These are phyloP conservation scores for Neopipo cinnamomea DNA, from an alignment of 2,113 vertebrate genomes.

Conservation along the genomic window DNA sequence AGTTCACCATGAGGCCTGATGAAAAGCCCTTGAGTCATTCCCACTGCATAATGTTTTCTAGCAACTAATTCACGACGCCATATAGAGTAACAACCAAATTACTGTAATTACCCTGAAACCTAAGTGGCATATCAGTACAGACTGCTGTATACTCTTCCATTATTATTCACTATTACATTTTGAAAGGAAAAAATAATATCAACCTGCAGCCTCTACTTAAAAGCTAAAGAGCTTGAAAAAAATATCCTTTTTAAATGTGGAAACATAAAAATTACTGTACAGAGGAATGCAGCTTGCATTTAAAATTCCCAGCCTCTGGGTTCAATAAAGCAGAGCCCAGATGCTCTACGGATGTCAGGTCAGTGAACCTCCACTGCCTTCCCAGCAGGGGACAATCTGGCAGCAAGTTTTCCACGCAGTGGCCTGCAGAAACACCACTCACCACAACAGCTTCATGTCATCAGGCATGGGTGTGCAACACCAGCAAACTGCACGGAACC, in stretches of 20 bases:
- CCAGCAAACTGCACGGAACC: not conserved
- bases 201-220: constrained; percentile 54
- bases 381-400: not conserved
- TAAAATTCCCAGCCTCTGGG: constrained; percentile 39
- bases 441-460: not conserved
- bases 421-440: not conserved
- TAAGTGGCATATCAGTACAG: constrained; percentile 79
- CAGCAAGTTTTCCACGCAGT: not conserved
- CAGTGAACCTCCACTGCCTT: not conserved
- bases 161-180: constrained; percentile 70
- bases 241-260: not conserved
- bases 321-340: constrained; percentile 4
- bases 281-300: constrained; percentile 37
- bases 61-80: constrained; percentile 73
- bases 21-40: constrained; percentile 75
- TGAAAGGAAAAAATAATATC: constrained; percentile 71
- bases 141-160: constrained; percentile 69
- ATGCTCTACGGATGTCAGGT: not conserved
- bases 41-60: constrained; percentile 65
- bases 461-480: rapidly evolving
- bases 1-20: constrained; percentile 68
- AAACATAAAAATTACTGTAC: constrained; percentile 22
- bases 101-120: constrained; percentile 76
- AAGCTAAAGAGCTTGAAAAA: constrained; percentile 44
- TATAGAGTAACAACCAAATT: constrained; percentile 79